A percentile compares a stretch with the other conserved stretches of the same genome.
Evolutionary conservation across 2,888 invertebrate species (phyloP).

Genomic region (Pegoplata infirma): DNA sequence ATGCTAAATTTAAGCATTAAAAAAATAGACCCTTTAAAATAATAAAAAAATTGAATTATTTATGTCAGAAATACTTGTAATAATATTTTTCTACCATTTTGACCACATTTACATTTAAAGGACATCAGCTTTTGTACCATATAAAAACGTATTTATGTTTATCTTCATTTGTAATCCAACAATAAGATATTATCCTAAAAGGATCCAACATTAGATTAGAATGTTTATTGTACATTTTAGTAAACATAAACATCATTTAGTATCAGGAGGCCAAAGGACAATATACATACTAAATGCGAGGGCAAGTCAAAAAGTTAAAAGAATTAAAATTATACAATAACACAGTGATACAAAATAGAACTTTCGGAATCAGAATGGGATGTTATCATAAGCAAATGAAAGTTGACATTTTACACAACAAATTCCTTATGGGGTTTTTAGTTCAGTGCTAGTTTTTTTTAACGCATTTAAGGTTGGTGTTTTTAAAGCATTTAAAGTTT

Average conservation of each 20-base stretch:
- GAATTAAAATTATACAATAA: no score
- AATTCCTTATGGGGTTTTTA: no score
- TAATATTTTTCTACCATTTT: conserved; percentile 38
- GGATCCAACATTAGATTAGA: conserved; percentile 53
- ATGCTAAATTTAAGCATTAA: background rate
- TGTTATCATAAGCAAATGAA: no score
- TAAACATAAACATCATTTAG: conserved; percentile 52
- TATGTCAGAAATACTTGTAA: conserved; percentile 17
- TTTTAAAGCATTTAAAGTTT: no score
- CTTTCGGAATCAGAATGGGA: no score
- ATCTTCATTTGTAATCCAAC: conserved; percentile 57
- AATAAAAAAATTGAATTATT: conserved; percentile 17
- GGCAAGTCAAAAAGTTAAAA: no score
- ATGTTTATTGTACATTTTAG: conserved; percentile 57
- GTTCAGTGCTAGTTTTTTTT: no score
- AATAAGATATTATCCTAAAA: conserved; percentile 58
- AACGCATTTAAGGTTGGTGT: no score
- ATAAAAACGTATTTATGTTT: conserved; percentile 35
- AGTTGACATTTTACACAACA: no score
- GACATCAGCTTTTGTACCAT: conserved; percentile 33
- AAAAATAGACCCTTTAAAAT: background rate
- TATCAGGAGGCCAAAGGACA: conserved; percentile 38
- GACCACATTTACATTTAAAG: conserved; percentile 50
- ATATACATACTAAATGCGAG: no score
- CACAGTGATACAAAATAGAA: no score